Evolutionary conservation across 2,888 invertebrate genomes (phyloP).

Genomic region (Sarcophaga caerulescens): DNA sequence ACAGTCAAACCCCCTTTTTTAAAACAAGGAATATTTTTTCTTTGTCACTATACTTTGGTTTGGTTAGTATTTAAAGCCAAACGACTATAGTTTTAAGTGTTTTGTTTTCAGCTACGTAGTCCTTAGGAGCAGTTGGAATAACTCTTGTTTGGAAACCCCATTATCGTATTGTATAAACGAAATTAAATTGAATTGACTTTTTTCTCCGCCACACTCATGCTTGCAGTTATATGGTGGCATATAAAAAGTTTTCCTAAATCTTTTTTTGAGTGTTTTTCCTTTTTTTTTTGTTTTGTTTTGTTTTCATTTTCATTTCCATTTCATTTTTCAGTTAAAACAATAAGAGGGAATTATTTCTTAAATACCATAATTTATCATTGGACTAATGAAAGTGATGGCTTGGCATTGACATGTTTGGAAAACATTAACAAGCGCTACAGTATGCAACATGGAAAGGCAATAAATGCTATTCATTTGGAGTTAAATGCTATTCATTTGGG

Average conservation of each 20-base stretch:
- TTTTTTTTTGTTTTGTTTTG: not conserved
- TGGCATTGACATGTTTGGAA: constrained; percentile 44
- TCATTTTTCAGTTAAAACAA: constrained; percentile 25
- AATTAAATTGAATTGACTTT: constrained; percentile 45
- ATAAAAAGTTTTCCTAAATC: no score
- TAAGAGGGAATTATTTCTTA: constrained; percentile 55
- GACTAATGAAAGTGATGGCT: constrained; percentile 50
- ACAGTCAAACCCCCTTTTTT: not conserved
- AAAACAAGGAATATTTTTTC: not conserved
- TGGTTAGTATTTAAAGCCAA: constrained; percentile 39
- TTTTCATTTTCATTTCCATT: constrained; percentile 34
- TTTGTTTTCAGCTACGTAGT: constrained; percentile 9
- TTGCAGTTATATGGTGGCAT: no score
- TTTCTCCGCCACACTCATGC: not conserved
- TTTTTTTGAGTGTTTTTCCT: not conserved
- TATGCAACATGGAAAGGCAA: not conserved
- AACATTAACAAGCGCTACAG: constrained; percentile 5
- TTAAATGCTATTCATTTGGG: no score
- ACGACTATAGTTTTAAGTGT: constrained; percentile 66
- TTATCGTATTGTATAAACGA: not conserved
- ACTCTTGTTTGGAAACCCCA: constrained; percentile 15
- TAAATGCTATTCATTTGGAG: not conserved
- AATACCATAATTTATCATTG: constrained; percentile 65
- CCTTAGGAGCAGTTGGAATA: no score
- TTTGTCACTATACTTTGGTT: not conserved